phyloP scores from a whole-genome alignment of 2,888 invertebrate genomes.

The Sesia bembeciformis region DNA sequence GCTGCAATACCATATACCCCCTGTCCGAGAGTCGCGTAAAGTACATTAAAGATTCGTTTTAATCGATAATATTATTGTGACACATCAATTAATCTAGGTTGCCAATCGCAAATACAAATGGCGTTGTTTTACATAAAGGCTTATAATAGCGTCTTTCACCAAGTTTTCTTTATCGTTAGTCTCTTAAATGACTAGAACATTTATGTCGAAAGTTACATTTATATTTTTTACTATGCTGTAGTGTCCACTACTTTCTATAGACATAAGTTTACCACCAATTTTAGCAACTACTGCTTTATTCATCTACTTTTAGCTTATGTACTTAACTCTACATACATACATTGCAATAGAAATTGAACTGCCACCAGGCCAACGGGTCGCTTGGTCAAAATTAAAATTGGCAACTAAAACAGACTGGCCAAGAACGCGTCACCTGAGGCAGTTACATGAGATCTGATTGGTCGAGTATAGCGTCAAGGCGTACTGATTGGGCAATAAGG shows the following conservation, averaged over 20 bases:
- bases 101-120: constrained; percentile 69
- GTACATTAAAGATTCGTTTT: constrained; percentile 54
- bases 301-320: constrained; percentile 48
- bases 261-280: constrained; percentile 74
- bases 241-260: constrained; percentile 60
- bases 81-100: constrained; percentile 62
- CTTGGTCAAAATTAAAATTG: constrained; percentile 31
- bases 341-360: constrained; percentile 51
- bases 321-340: constrained; percentile 74
- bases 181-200: constrained; percentile 65
- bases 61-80: constrained; percentile 48
- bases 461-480: constrained; percentile 54
- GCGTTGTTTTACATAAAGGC: constrained; percentile 61
- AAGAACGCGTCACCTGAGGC: constrained; percentile 44
- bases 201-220: constrained; percentile 55
- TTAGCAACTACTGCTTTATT: constrained; percentile 53
- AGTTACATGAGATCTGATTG: constrained; percentile 47
- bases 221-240: constrained; percentile 54
- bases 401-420: constrained; percentile 20
- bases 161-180: constrained; percentile 63
- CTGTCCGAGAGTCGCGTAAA: constrained; percentile 48
- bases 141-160: constrained; percentile 71
- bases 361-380: constrained; percentile 36
- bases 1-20: constrained; percentile 63
- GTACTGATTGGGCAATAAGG: constrained; percentile 81